Evolutionary conservation across 2,888 invertebrate species (phyloP).

Genomic region (Rhagonycha fulva): DNA sequence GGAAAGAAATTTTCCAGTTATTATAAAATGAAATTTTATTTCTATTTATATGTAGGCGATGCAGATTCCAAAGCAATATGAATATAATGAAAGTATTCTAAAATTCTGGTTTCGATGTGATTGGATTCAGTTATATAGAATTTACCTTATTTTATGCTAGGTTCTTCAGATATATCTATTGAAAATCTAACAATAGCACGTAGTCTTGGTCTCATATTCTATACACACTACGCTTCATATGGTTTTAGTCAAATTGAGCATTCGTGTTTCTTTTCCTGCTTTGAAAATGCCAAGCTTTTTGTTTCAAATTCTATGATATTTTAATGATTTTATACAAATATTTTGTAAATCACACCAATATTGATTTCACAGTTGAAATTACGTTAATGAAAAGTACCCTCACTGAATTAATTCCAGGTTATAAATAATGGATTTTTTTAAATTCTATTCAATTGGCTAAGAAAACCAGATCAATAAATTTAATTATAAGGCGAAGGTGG

Average conservation of each 20-base stretch:
- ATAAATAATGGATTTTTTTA: too few species aligned
- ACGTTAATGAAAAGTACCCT: background rate
- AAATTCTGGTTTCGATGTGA: slow-evolving; percentile 27
- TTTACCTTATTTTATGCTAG: slow-evolving; percentile 23
- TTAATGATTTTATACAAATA: background rate
- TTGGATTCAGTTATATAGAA: slow-evolving; percentile 25
- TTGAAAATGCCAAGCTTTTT: background rate
- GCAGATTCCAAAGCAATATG: slow-evolving; percentile 12
- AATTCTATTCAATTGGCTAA: too few species aligned
- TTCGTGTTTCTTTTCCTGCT: slow-evolving; percentile 13
- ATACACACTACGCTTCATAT: slow-evolving; percentile 23
- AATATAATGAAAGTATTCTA: slow-evolving; percentile 22
- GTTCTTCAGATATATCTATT: slow-evolving; percentile 14
- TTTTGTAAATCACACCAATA: background rate
- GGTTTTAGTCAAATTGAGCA: slow-evolving; percentile 33
- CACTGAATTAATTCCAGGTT: too few species aligned
- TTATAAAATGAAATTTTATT: slow-evolving; percentile 11
- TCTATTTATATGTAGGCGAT: slow-evolving; percentile 8
- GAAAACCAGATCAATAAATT: too few species aligned
- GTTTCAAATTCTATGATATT: background rate
- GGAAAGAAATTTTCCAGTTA: slow-evolving; percentile 10
- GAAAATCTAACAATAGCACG: slow-evolving; percentile 20
- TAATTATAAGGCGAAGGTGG: background rate
- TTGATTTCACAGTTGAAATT: background rate
- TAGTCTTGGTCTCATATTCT: slow-evolving; percentile 13